Evolutionary conservation across 2,797 vertebrate genomes (phyloP).

Genomic region (Sardinella longiceps): DNA sequence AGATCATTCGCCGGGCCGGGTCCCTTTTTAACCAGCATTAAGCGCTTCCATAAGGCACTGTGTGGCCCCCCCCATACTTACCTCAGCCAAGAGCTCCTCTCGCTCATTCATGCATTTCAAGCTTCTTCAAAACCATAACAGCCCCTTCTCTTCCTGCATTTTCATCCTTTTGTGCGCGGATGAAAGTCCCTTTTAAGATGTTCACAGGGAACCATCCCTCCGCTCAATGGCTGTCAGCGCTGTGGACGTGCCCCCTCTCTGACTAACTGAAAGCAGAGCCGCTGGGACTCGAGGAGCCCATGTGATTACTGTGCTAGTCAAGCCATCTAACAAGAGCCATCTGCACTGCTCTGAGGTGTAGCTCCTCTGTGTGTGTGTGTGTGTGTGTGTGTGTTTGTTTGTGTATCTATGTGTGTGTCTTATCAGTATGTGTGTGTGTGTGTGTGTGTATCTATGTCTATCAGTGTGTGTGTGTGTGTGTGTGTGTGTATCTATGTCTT

Average conservation of each 20-base stretch:
- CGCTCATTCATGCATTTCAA: constrained; percentile 6
- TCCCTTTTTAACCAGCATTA: neutral
- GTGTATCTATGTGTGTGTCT: constrained; percentile 20
- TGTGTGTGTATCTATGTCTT: too few relatives aligned
- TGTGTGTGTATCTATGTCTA: too few relatives aligned
- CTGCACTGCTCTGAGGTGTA: constrained; percentile 55
- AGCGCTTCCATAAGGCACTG: neutral
- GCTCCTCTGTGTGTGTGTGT: constrained; percentile 13
- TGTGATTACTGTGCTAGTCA: constrained; percentile 50
- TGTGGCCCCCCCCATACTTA: neutral
- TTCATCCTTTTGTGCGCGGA: constrained; percentile 17
- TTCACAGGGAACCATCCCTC: neutral
- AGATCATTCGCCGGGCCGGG: neutral
- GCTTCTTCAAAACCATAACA: constrained; percentile 16
- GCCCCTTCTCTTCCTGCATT: neutral
- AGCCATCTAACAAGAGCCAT: constrained; percentile 74
- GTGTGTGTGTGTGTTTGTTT: neutral
- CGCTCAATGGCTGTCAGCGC: neutral
- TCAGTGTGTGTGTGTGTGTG: constrained; percentile 21
- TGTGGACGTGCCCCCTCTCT: neutral
- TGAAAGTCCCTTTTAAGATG: constrained; percentile 8
- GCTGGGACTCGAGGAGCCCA: constrained; percentile 60
- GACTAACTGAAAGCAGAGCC: constrained; percentile 53
- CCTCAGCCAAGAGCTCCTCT: neutral
- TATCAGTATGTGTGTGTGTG: constrained; percentile 14